A percentile compares a stretch with the other conserved stretches of the same genome.
These are phyloP conservation scores for Ophion ellenae DNA, from an alignment of 2,888 invertebrate species.

Conservation along the genomic window DNA sequence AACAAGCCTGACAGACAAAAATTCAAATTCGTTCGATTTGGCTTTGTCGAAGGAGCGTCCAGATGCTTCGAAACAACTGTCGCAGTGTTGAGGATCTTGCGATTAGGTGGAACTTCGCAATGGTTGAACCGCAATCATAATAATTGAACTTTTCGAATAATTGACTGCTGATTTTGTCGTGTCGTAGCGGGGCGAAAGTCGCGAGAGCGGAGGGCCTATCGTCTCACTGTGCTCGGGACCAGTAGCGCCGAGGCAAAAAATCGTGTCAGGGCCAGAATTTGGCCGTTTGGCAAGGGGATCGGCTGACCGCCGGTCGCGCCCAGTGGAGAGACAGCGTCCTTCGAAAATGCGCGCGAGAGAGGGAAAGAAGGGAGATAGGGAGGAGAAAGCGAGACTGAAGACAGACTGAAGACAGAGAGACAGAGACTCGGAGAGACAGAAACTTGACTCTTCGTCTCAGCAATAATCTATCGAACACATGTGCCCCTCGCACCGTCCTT, in stretches of 20 bases:
- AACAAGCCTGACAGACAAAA: background rate
- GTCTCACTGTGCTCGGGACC: slow-evolving; percentile 46
- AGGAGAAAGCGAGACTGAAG: slow-evolving; percentile 12
- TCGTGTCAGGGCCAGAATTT: slow-evolving; percentile 73
- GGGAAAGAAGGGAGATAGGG: background rate
- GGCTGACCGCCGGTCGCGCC: slow-evolving; percentile 60
- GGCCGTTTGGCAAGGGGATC: slow-evolving; percentile 67
- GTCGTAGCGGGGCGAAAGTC: slow-evolving; percentile 40
- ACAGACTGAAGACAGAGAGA: background rate
- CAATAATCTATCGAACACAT: slow-evolving; percentile 33
- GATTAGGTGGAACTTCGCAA: background rate
- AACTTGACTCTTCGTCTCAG: slow-evolving; percentile 46
- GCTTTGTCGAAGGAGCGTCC: background rate
- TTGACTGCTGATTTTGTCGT: background rate
- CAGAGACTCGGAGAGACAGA: background rate
- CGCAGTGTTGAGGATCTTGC: background rate
- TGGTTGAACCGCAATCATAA: background rate
- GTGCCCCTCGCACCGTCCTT: slow-evolving; percentile 9
- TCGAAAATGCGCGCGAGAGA: slow-evolving; percentile 53
- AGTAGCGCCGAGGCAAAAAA: slow-evolving; percentile 63
- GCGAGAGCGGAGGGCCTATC: slow-evolving; percentile 60
- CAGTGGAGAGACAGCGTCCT: slow-evolving; percentile 66
- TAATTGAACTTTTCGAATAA: background rate
- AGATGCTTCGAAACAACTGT: background rate
- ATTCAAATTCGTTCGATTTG: background rate